A percentile compares a stretch with the other conserved stretches of the same genome.
Evolutionary conservation across 2,797 vertebrate genomes (phyloP).

Genomic region (Choloepus didactylus): DNA sequence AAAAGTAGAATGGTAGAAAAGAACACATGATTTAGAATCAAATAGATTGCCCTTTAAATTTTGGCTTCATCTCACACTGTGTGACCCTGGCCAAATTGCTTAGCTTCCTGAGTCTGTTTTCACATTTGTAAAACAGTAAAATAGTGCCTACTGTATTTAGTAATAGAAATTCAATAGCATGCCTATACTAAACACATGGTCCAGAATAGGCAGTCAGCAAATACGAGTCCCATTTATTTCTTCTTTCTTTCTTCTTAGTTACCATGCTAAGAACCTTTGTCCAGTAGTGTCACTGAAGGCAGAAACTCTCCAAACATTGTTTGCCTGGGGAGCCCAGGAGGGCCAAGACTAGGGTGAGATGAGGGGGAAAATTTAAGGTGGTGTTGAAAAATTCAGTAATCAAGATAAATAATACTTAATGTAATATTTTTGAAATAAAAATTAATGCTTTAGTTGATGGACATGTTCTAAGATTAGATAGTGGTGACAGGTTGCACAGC

Average conservation of each 20-base stretch:
- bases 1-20: slow-evolving; percentile 21
- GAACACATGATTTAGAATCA: slow-evolving; percentile 16
- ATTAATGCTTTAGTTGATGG: neutral
- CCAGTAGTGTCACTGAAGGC: neutral
- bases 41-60: slow-evolving; percentile 7
- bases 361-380: neutral
- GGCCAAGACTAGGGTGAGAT: neutral
- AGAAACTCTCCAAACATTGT: neutral
- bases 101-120: neutral
- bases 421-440: slow-evolving; percentile 51
- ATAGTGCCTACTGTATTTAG: neutral
- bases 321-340: neutral
- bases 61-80: neutral
- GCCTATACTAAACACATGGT: neutral
- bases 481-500: neutral
- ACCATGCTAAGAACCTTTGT: neutral
- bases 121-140: neutral
- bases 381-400: neutral
- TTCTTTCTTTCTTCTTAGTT: neutral
- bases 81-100: neutral
- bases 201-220: neutral
- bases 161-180: neutral
- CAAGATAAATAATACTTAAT: slow-evolving; percentile 6
- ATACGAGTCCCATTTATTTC: neutral
- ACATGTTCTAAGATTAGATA: slow-evolving; percentile 15